Evolutionary conservation across 2,888 invertebrate genomes (phyloP).

Genomic region (Phaedon cochleariae): DNA sequence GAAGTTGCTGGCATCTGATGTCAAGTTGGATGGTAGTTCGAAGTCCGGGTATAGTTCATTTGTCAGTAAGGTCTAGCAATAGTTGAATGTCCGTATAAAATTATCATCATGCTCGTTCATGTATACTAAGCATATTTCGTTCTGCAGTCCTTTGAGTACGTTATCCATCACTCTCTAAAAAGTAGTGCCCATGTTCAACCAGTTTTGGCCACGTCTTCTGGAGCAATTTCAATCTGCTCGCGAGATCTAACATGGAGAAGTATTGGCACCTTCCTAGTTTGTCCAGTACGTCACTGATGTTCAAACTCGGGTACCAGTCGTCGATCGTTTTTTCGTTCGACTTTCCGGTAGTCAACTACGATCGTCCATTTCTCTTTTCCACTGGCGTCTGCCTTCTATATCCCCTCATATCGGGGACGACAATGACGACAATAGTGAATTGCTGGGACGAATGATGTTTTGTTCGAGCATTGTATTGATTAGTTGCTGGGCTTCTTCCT

Average conservation of each 20-base stretch:
- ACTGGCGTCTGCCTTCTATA: conserved; percentile 24
- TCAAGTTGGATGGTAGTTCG: conserved; percentile 45
- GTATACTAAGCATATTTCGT: not conserved
- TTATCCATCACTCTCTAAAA: conserved; percentile 31
- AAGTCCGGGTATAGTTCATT: conserved; percentile 47
- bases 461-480: conserved; percentile 20
- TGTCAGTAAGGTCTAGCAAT: conserved; percentile 19
- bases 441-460: conserved; percentile 21
- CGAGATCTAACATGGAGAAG: conserved; percentile 13
- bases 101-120: not conserved
- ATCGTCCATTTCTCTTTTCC: conserved; percentile 20
- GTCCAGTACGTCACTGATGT: conserved; percentile 16
- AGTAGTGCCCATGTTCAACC: conserved; percentile 26
- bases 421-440: conserved; percentile 30
- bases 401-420: conserved; percentile 19
- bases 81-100: not conserved
- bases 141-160: conserved; percentile 17
- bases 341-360: conserved; percentile 9
- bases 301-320: not conserved
- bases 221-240: conserved; percentile 28
- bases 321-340: conserved; percentile 17
- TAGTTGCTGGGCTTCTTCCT: conserved; percentile 19
- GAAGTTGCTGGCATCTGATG: conserved; percentile 49
- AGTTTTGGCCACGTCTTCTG: conserved; percentile 26
- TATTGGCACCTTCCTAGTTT: conserved; percentile 17